Evolutionary conservation across 2,113 vertebrate genomes (phyloP), one percentile per base, ranked within the genome.

Genomic region (Thymallus thymallus): DNA sequence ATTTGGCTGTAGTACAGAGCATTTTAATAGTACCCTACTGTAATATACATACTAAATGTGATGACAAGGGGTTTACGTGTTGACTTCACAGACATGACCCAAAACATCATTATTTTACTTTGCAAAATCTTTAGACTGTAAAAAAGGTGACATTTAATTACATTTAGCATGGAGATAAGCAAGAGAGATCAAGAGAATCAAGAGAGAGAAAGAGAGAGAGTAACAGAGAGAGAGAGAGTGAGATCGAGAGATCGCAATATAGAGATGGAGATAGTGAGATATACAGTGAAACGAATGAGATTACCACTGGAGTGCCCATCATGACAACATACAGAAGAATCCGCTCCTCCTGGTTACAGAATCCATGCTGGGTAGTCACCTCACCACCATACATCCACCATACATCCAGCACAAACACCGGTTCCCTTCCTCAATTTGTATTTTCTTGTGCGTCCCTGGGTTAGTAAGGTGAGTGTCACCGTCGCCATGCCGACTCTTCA

Each of bases 81-180:
- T 45, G 12, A 51, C 13, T 26, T 24, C 64, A 18, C 6, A 32
- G 6, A 30, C 18, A 20, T 9, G 64, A 14, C 79, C 64, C 55
- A 62, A 73, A 35, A 71, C 80, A 67, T 12, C 70, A 41, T 76
- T 35, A 66, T 66, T 69, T 73, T 48, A 78, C 78, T 88, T 76
- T 73, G 82, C 84, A 80, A 77, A 85, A 82, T 85, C 85, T 80
- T 75, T 76, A 48, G 73, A 85, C 86, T 75, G 77, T 76, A 69
- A 81, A 80, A 82, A 77, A 80, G 80, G 80, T 87, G 87, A 90
- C 87, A 81, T 87, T 87, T 89, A 83, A 89, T 80, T 89, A 78
- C 80, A 84, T 88, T 84, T 76, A 73, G 60, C 76, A 81, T 85
- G 83, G 78, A 87, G 82, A 83, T 86, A 86, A 64, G 65, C 23